Conservation (phyloP, 1,140 invertebrate species). For the Nasonia vitripennis region DNA sequence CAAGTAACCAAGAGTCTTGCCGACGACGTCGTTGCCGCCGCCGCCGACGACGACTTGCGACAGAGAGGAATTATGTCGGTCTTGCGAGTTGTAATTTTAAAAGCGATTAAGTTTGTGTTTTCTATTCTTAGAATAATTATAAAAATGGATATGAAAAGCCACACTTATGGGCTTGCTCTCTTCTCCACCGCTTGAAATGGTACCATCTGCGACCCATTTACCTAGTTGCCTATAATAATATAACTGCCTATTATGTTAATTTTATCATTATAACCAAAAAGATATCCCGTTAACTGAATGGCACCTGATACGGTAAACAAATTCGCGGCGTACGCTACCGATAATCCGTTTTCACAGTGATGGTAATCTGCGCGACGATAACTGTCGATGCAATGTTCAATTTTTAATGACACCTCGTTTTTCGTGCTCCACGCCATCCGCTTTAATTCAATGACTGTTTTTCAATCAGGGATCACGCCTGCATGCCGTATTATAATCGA, state of each 20-base stretch:
- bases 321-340: background rate
- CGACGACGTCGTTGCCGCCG: background rate
- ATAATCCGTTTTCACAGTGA: slow-evolving; percentile 35
- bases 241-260: background rate
- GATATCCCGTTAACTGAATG: too few species aligned
- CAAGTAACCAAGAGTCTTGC: background rate
- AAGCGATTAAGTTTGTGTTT: background rate
- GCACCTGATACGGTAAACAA: background rate
- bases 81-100: background rate
- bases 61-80: background rate
- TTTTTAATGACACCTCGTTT: background rate
- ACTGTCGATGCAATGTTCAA: slow-evolving; percentile 36
- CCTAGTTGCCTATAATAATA: too few species aligned
- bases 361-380: slow-evolving; percentile 16
- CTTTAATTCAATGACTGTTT: background rate
- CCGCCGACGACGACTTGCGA: background rate
- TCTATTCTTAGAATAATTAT: too few species aligned
- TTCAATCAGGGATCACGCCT: too few species aligned
- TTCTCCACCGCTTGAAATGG: too few species aligned
- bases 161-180: too few species aligned
- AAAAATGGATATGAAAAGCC: too few species aligned
- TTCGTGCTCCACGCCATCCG: background rate
- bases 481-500: too few species aligned
- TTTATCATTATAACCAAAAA: too few species aligned
- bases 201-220: too few species aligned